A percentile compares a stretch with the other conserved stretches of the same genome.
Conservation (phyloP, 2,888 invertebrate genomes). For the Melanotus villosus region DNA sequence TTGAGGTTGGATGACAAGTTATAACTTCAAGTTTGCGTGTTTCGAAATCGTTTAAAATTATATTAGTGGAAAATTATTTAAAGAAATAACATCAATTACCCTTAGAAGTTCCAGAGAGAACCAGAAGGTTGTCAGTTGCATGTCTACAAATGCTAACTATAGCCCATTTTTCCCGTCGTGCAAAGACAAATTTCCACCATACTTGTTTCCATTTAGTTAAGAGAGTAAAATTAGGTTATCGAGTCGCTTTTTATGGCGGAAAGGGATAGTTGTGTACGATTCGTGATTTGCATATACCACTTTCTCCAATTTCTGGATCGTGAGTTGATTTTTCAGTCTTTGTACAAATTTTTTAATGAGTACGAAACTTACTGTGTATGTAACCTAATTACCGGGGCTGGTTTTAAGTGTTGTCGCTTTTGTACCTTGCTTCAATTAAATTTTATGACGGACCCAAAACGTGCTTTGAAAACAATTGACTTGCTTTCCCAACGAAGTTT, state of each 20-base stretch:
- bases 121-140: conserved; percentile 38
- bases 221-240: conserved; percentile 24
- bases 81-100: conserved; percentile 42
- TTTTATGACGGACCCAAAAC: conserved; percentile 58
- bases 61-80: conserved; percentile 42
- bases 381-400: conserved; percentile 1
- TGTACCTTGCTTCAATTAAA: conserved; percentile 60
- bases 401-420: conserved; percentile 29
- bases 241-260: conserved; percentile 17
- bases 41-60: conserved; percentile 42
- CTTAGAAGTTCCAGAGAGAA: conserved; percentile 22
- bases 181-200: conserved; percentile 22
- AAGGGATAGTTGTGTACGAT: conserved; percentile 45
- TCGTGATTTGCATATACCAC: conserved; percentile 1
- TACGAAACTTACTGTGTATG: neutral
- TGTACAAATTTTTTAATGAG: neutral
- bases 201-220: conserved; percentile 6
- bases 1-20: conserved; percentile 36
- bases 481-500: too few species aligned
- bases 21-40: conserved; percentile 43
- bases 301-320: neutral
- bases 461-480: conserved; percentile 52
- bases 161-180: conserved; percentile 8
- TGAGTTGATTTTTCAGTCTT: neutral
- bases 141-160: conserved; percentile 35